Base-by-base conservation (phyloP, 2,113 vertebrate genomes). In the Hippocampus mohnikei region DNA sequence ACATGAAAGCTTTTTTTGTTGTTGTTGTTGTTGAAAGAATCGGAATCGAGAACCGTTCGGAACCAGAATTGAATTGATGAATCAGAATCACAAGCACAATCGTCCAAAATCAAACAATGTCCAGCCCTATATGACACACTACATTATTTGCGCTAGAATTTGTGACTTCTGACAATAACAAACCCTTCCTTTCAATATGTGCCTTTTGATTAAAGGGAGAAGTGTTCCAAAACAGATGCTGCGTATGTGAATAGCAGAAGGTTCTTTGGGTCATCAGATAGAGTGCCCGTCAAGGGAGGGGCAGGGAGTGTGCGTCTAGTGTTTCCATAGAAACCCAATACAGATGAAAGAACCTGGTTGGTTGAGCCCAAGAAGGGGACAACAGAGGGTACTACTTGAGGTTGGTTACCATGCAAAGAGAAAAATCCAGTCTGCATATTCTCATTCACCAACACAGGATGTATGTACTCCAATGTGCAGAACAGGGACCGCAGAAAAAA, bases 261-360 rank as follows among this genome's bases (percentile, higher is more conserved):
- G 76, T 74, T 78, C 74, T 82, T 62, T 71, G 67, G 79, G 82
- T 86, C 83, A 86, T 88, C 79, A 74, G 81, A 85, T 83, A 85
- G 75, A 90, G 86, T 67, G 82, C 83, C 85, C 82, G 81, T 83
- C 74, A 84, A 10, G 74, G 71, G 79, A 81, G 74, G 72, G 79
- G 44, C 75, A 56, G 59, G 29, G 56, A 72, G 64, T 53, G 69
- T 15, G 52, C 72, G 75, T 82, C 67, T 72, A 59, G 50, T 0
- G 71, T 89, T 84, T 69, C 79, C 86, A 81, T 12, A 58, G 86
- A 53, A 78, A 91, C 85, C 74, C 70, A 74, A 84, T 46, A 81
- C 71, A 84, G 74, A 74, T 3, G 13, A 29, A 55, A 79, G 79
- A 82, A 90, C 80, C 82, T 88, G 86, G 85, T 84, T 77, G 84